Conservation (phyloP, 2,797 vertebrate genomes). For the Notolepis coatsorum region DNA sequence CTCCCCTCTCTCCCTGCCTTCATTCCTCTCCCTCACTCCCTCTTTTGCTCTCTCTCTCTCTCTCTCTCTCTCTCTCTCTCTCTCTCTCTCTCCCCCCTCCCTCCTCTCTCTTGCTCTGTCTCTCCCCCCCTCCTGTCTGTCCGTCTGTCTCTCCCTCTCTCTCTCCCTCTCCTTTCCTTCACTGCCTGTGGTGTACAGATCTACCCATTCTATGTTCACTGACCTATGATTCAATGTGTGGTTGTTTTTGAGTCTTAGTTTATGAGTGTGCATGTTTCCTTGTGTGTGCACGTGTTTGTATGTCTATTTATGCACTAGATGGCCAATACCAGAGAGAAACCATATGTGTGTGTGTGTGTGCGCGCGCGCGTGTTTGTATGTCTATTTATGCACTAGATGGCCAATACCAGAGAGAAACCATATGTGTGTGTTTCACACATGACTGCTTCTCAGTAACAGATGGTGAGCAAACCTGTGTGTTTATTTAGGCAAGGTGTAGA, state of each 20-base stretch:
- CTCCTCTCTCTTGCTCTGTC: too few species aligned
- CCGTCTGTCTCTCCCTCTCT: too few species aligned
- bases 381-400: not conserved
- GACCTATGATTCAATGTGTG: constrained; percentile 55
- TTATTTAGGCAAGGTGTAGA: constrained; percentile 65
- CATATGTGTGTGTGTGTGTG: not conserved
- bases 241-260: not conserved
- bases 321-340: not conserved
- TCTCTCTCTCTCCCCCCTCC: not conserved
- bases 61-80: not conserved
- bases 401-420: not conserved
- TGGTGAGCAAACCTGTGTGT: constrained; percentile 72
- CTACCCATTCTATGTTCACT: constrained; percentile 35
- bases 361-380: constrained; percentile 1
- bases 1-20: not conserved
- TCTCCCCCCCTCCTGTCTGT: too few species aligned
- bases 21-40: not conserved
- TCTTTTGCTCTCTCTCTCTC: too few species aligned
- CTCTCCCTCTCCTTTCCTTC: not conserved
- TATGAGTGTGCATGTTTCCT: constrained; percentile 5
- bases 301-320: not conserved
- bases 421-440: constrained; percentile 47
- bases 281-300: not conserved
- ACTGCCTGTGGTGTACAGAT: constrained; percentile 35
- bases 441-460: constrained; percentile 70